Conservation (phyloP, 2,797 vertebrate species). For the Lepidocolaptes lacrymiger region DNA sequence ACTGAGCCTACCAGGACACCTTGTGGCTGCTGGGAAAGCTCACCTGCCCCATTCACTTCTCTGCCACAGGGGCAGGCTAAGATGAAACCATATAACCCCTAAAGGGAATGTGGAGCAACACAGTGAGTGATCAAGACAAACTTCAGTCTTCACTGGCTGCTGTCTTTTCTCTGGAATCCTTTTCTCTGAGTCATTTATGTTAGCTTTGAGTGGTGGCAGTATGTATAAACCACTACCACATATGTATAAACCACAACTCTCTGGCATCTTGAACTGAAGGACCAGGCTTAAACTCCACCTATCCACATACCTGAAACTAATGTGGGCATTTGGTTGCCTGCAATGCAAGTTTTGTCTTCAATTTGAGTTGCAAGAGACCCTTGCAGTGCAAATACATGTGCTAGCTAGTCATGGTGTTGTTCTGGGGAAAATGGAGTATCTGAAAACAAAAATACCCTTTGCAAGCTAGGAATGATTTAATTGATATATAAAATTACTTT, state of each 20-base stretch:
- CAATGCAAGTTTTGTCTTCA: not conserved
- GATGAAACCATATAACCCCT: not conserved
- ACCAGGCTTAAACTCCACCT: not conserved
- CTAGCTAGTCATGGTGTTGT: not conserved
- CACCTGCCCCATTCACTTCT: not conserved
- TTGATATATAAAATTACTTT: not conserved
- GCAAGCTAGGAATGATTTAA: not conserved
- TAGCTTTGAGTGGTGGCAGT: not conserved
- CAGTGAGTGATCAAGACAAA: fast-evolving
- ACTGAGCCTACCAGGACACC: not conserved
- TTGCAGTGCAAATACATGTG: not conserved
- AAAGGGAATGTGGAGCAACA: not conserved
- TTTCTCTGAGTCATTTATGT: not conserved
- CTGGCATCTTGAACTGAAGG: not conserved
- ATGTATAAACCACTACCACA: not conserved
- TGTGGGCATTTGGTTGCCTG: not conserved
- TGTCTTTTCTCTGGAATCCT: not conserved
- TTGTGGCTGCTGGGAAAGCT: not conserved
- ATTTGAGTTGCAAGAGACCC: not conserved
- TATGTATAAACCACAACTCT: not conserved
- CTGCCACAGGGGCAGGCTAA: not conserved
- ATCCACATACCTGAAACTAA: not conserved
- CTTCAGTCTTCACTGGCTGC: not conserved
- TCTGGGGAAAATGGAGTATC: not conserved
- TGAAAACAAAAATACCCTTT: not conserved